phyloP scores from a whole-genome alignment of 2,113 vertebrate species.

The Pavo muticus region DNA sequence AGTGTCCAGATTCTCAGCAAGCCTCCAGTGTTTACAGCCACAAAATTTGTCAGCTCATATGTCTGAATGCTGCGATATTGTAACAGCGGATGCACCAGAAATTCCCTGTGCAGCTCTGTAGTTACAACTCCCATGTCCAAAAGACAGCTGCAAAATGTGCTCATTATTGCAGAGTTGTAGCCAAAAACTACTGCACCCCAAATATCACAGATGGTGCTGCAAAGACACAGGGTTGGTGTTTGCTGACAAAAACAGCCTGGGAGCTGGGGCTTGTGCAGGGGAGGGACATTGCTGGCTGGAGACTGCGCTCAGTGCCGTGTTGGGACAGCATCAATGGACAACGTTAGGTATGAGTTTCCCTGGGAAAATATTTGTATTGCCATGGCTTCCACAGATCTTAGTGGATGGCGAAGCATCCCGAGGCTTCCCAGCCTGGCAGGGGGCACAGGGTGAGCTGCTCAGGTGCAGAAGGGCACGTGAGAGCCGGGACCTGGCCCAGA shows the following conservation, averaged over 20 bases:
- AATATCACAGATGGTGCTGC: background rate
- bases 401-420: background rate
- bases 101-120: constrained; percentile 32
- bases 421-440: background rate
- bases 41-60: constrained; percentile 57
- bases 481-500: background rate
- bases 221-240: background rate
- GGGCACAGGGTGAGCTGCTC: background rate
- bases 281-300: background rate
- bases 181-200: background rate
- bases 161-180: background rate
- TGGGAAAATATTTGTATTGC: background rate
- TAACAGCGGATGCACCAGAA: background rate
- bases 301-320: accelerated
- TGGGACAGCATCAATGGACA: background rate
- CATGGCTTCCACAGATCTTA: background rate
- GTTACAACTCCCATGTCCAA: constrained; percentile 15
- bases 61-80: constrained; percentile 15
- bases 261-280: background rate
- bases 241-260: background rate
- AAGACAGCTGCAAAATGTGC: constrained; percentile 31
- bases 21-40: constrained; percentile 59
- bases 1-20: constrained; percentile 55
- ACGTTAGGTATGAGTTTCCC: background rate
- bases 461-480: background rate